These are phyloP conservation scores for Cyanoramphus novaezelandiae DNA, from an alignment of 2,113 vertebrate genomes.

Conservation along the genomic window DNA sequence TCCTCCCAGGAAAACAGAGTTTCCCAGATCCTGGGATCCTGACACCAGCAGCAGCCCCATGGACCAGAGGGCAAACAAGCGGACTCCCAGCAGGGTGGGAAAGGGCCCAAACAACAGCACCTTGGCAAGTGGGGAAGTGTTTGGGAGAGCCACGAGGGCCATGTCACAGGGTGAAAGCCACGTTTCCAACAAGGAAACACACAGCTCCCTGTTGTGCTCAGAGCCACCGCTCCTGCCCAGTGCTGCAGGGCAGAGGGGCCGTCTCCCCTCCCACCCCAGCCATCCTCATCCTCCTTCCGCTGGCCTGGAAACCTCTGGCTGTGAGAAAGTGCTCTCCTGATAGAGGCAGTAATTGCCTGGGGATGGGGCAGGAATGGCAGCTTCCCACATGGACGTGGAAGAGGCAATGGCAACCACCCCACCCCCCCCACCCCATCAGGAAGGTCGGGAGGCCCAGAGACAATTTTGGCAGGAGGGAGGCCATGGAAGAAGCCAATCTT, in stretches of 20 bases:
- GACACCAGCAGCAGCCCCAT: background rate
- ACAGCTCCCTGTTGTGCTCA: fast-evolving
- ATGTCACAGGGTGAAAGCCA: background rate
- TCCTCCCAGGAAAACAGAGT: background rate
- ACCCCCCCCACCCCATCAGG: background rate
- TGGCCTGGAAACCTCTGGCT: background rate
- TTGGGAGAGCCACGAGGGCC: background rate
- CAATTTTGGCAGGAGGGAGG: background rate
- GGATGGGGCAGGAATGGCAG: background rate
- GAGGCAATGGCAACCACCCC: background rate
- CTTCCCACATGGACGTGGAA: background rate
- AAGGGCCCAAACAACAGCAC: background rate
- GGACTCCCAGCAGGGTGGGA: background rate
- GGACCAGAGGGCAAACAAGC: background rate
- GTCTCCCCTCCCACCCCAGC: background rate
- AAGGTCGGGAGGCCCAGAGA: background rate
- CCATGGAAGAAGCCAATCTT: background rate
- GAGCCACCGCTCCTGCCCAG: background rate
- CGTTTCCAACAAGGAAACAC: background rate
- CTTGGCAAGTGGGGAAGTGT: fast-evolving
- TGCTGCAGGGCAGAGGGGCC: background rate
- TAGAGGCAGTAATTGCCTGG: background rate
- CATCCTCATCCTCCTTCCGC: background rate
- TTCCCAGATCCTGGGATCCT: background rate
- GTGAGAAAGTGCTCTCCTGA: background rate